Base-by-base conservation (phyloP, 2,113 vertebrate species). In the Suncus etruscus region DNA sequence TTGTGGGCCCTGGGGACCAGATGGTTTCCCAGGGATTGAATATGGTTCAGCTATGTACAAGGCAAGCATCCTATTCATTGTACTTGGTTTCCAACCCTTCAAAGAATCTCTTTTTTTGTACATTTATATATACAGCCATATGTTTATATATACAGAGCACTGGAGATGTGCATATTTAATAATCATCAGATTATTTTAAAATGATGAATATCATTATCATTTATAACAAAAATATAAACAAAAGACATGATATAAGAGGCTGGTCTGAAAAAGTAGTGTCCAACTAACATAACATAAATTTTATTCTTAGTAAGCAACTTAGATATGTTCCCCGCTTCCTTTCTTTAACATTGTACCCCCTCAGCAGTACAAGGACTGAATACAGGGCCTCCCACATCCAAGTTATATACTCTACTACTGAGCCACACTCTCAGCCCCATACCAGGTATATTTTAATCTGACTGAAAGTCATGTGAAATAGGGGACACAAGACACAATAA, bases 151-250 rank as follows among this genome's bases (percentile, higher is more conserved):
- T 3, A 88, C 2, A 73, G 80, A 90, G 92, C 91, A 76, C 10
- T 73, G 76, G 82, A 90, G 70, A 66, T 91, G 72, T 24, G 63
- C 24, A 27, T 29, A 27, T 29, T 8, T 16, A 75, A 94, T 58
- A 45, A 27, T 79, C 87, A 51, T 51, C 83, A 24, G 14, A 39
- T 89, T 81, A 94, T 74, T 39, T 74, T 58, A 89, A 83, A 90
- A 63, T 32, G 76, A 9, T 86, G 74, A 65, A 51, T 80, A 29
- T 47, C 92, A n/a, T 76, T 39, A 47, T 25, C 25, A 18, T 87
- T 16, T 61, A 5, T 61, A 61, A 20, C 58, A 61, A 61, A 61
- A 11, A 24, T 32, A 27, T 72, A 20, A 51, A 27, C 47, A 74
- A 75, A 90, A 87, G 20, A 83, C 32, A 63, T 88, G 29, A 31